Evolutionary conservation across 2,888 invertebrate species (phyloP), one percentile per base, ranked within the genome.

Genomic region (Hirtodrosophila alboralis): DNA sequence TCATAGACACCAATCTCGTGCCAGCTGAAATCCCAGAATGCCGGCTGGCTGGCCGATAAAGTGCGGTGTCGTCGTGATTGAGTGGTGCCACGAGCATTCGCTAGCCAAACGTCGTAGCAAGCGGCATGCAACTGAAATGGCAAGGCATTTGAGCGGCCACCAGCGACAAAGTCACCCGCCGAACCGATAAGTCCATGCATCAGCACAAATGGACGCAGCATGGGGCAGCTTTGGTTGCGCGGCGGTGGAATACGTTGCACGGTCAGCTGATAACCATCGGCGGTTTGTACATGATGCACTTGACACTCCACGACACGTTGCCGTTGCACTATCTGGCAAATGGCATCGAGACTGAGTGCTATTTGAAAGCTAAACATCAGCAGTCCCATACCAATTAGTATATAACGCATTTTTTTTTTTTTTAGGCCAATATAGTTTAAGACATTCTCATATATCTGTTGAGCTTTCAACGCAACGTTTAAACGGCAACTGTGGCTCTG

Each of bases 161-260:
- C 53, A 1, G 87, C 57, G 16, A 89, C 66, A 36, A 87, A 90
- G 53, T 90, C 90, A 0, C 78, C 85, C 1, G 86, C 87, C 2
- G 89, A 90, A 6, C 89, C 90, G n/a, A 88, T 78, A 3, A 90
- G 44, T 0, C 90, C 89, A 30, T 90, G 89, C 89, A 89, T 89
- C 26, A 89, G 73, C 33, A 89, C 52, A 14, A 87, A 84, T 0
- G 89, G 77, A 1, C 44, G 51, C 43, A 40, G 36, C 2, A 5
- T 14, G 38, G 23, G 6, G 26, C 71, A 72, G 16, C 52, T 73
- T 2, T 49, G 54, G 36, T 61, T 71, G 4, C 48, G 56, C 9
- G 68, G 73, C 10, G 88, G 75, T 1, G 88, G 87, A 37, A 90
- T 86, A 7, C 90, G 81, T 23, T 90, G 88, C 33, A 90, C 14